Base-by-base conservation (phyloP, 1,140 invertebrate genomes). In the Ips typographus region DNA sequence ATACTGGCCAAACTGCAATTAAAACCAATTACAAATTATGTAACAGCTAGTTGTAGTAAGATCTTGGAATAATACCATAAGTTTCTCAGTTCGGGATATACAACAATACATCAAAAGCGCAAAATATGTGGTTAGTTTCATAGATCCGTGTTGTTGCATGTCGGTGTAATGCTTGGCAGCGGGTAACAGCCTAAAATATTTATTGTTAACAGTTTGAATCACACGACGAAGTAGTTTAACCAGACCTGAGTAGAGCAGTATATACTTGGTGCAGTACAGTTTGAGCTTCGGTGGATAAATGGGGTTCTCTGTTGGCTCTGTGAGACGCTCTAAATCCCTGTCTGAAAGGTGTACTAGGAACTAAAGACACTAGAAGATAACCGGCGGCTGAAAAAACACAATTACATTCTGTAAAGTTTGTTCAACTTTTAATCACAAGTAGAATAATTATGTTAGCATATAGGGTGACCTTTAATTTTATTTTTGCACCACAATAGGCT, bases 111-210 rank as follows among this genome's bases (percentile, higher is more conserved):
- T 91, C 82, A 96, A 87, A 22, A 96, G 86, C 57, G 92, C 90
- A 81, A 96, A 96, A 81, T 95, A 96, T 55, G 93, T 92, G 40
- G 93, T 94, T 59, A 98, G 84, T 82, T 96, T 96, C 80, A 91
- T 91, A 3, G 93, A 93, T 53, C 94, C 93, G 79, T 96, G 94
- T 5, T 89, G 87, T 60, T 85, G 88, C 74, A 91, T 91, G 79
- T 94, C 91, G 1, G 90, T 92, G 79, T 95, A 96, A 72, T 92
- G 89, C 73, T 90, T 88, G 0, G 94, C 93, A 4, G 89, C 85
- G 68, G 93, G 90, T 22, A 98, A 77, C 61, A 96, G 82, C 55
- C 90, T 70, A 22, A 22, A 22, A 22, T 22, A 22, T 22, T 22
- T 22, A 22, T 22, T 22, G 22, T 22, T 22, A 22, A 22, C 22